Conservation (phyloP, 2,797 vertebrate species). For the Pangasius macronema region DNA sequence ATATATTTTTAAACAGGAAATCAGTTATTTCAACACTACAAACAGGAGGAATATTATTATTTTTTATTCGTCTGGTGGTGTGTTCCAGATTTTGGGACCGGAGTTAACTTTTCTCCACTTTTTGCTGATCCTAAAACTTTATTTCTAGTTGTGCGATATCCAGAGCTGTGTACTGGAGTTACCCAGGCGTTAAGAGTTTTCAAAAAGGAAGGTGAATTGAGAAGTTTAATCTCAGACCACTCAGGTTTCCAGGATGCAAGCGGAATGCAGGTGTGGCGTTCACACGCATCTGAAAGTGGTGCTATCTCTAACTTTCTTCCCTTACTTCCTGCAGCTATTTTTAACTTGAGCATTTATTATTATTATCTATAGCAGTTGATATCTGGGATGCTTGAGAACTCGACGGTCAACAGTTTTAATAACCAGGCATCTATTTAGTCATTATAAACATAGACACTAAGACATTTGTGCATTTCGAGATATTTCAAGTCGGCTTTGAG, state of each 20-base stretch:
- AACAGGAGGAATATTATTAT: not conserved
- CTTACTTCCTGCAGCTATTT: constrained; percentile 44
- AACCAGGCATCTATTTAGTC: not conserved
- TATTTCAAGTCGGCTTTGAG: not conserved
- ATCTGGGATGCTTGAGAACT: constrained; percentile 21
- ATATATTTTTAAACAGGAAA: not conserved
- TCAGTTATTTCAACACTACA: not conserved
- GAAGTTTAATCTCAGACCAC: no score
- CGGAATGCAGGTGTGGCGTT: constrained; percentile 12
- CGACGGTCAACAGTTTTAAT: constrained; percentile 12
- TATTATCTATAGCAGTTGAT: constrained; percentile 18
- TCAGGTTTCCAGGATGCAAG: not conserved
- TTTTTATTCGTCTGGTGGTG: not conserved
- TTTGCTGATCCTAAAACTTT: not conserved
- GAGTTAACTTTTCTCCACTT: not conserved
- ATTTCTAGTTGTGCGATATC: not conserved
- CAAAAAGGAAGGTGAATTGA: not conserved
- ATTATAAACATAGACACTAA: not conserved
- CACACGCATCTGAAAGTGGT: not conserved
- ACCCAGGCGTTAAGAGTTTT: not conserved
- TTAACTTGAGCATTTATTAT: constrained; percentile 18
- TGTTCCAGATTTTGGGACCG: not conserved
- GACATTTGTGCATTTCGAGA: not conserved
- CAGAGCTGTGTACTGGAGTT: not conserved
- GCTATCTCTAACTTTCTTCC: constrained; percentile 6